Conservation (phyloP, 2,888 invertebrate species). For the Panopea generosa region DNA sequence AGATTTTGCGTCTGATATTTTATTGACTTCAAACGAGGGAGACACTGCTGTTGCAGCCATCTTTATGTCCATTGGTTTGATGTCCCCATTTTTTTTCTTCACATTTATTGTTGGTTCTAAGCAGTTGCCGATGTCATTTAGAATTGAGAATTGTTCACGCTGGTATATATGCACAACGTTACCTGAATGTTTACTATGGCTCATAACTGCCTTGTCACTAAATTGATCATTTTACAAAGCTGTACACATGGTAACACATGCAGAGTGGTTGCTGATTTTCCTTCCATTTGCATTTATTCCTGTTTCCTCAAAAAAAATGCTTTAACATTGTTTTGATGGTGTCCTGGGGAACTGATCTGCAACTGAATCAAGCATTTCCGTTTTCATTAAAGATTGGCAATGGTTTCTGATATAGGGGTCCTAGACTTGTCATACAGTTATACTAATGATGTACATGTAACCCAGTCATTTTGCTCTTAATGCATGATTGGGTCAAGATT, state of each 20-base stretch:
- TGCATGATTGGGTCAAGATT: constrained; percentile 11
- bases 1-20: too few relatives aligned
- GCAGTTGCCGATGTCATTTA: too few relatives aligned
- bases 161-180: too few relatives aligned
- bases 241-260: constrained; percentile 18
- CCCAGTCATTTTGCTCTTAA: neutral
- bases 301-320: constrained; percentile 9
- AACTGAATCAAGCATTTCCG: constrained; percentile 7
- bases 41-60: too few relatives aligned
- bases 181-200: too few relatives aligned
- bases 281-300: neutral
- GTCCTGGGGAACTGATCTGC: constrained; percentile 8
- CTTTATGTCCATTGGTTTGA: too few relatives aligned
- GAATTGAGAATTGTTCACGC: too few relatives aligned
- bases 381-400: constrained; percentile 1
- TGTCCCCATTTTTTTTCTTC: too few relatives aligned
- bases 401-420: constrained; percentile 20
- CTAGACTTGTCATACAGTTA: constrained; percentile 6
- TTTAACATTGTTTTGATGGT: constrained; percentile 15
- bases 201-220: too few relatives aligned
- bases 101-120: too few relatives aligned
- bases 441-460: constrained; percentile 9
- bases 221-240: too few relatives aligned
- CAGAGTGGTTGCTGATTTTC: constrained; percentile 28
- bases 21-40: too few relatives aligned